Conservation (phyloP, 2,797 vertebrate species). For the Acipenser ruthenus region DNA sequence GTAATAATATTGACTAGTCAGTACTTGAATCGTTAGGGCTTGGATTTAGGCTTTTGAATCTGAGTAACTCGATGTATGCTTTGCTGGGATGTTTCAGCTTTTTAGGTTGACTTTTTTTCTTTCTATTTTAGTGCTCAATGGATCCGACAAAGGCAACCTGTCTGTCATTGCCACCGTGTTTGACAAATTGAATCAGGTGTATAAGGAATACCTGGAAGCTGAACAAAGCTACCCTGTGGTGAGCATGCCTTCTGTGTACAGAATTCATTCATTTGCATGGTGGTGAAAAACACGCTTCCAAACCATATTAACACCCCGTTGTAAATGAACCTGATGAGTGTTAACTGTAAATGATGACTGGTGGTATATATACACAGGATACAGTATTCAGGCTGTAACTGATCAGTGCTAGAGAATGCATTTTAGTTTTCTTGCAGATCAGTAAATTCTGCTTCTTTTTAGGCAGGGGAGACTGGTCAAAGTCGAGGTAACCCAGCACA, state of each 20-base stretch:
- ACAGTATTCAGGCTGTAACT: too few species aligned
- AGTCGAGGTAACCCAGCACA: conserved; percentile 67
- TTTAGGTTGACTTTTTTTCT: background rate
- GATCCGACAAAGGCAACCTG: conserved; percentile 66
- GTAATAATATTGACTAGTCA: too few species aligned
- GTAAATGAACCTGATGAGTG: too few species aligned
- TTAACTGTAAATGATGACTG: too few species aligned
- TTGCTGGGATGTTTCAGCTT: too few species aligned
- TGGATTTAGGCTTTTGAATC: too few species aligned
- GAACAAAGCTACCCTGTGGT: conserved; percentile 83
- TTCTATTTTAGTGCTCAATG: conserved; percentile 68
- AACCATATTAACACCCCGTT: background rate
- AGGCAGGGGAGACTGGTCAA: conserved; percentile 81
- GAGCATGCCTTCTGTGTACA: conserved; percentile 24
- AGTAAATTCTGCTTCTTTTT: background rate
- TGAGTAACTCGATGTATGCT: too few species aligned
- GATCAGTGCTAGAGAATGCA: too few species aligned
- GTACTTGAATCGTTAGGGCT: too few species aligned
- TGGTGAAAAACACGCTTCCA: background rate
- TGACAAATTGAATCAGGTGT: conserved; percentile 93
- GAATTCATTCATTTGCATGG: background rate
- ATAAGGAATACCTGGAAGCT: conserved; percentile 89
- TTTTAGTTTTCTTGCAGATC: too few species aligned
- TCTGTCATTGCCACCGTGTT: conserved; percentile 87
- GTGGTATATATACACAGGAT: too few species aligned